Conservation (phyloP, 2,113 vertebrate species). For the Colius striatus region DNA sequence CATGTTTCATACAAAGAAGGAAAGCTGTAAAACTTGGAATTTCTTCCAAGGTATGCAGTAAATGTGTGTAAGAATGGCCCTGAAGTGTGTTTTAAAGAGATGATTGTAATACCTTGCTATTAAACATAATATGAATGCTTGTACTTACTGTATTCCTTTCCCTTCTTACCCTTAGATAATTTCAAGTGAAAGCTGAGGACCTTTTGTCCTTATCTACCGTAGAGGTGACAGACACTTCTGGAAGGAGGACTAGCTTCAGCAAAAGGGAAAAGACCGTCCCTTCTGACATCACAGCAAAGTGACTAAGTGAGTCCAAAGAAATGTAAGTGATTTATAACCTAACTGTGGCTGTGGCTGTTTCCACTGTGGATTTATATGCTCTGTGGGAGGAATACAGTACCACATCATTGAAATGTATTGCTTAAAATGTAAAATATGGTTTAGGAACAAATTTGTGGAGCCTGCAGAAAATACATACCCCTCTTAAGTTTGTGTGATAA, state of each 20-base stretch:
- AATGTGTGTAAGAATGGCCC: neutral
- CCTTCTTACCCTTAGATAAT: slow-evolving; percentile 15
- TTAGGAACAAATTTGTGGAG: neutral
- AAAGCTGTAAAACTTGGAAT: neutral
- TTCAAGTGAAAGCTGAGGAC: slow-evolving; percentile 26
- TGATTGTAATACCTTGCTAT: neutral
- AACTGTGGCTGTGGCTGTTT: neutral
- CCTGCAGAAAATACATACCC: neutral
- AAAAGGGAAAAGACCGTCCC: neutral
- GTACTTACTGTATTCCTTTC: neutral
- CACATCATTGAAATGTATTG: neutral
- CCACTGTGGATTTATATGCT: neutral
- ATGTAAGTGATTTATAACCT: slow-evolving; percentile 70
- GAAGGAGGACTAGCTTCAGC: slow-evolving; percentile 37
- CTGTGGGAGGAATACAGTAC: neutral
- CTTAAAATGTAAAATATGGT: neutral
- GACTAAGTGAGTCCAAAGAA: slow-evolving; percentile 45
- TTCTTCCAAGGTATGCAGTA: neutral
- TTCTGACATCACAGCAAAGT: neutral
- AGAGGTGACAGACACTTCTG: slow-evolving; percentile 42
- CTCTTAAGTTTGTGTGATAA: neutral
- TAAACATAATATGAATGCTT: neutral
- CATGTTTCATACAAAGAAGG: neutral
- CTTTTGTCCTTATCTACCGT: slow-evolving; percentile 27
- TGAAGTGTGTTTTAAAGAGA: neutral